Conservation (phyloP, 2,888 invertebrate genomes). For the Parnassius glacialis region DNA sequence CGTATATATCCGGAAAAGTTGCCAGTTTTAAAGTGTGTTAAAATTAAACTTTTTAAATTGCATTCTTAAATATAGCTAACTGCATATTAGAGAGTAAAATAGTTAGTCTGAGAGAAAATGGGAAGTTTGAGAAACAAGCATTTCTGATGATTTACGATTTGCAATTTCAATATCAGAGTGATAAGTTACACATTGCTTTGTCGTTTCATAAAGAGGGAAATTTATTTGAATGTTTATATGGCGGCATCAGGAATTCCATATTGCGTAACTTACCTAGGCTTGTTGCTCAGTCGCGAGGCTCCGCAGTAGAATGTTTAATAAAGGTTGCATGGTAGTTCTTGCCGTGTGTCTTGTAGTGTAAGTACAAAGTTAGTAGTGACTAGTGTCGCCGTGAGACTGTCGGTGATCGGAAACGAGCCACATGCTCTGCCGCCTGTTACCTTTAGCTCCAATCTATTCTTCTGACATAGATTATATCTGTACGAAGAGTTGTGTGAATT, state of each 20-base stretch:
- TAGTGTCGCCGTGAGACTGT: too few species aligned
- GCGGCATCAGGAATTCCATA: too few species aligned
- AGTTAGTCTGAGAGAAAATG: neutral
- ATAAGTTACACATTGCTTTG: neutral
- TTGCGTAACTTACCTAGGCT: too few species aligned
- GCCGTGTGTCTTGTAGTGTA: conserved; percentile 1
- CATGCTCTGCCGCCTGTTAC: too few species aligned
- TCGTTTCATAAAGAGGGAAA: too few species aligned
- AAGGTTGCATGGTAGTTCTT: neutral
- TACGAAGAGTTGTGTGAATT: too few species aligned
- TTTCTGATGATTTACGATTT: conserved; percentile 3
- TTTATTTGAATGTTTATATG: too few species aligned
- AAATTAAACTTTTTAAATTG: neutral
- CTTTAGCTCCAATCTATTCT: too few species aligned
- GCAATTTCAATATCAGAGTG: neutral
- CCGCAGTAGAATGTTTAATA: neutral
- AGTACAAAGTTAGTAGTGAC: neutral
- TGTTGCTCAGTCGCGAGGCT: neutral
- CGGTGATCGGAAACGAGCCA: too few species aligned
- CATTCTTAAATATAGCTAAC: neutral
- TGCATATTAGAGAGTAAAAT: neutral
- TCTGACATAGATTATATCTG: too few species aligned
- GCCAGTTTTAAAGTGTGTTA: neutral
- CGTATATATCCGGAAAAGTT: neutral
- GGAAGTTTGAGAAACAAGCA: neutral